Evolutionary conservation across 2,888 invertebrate genomes (phyloP).

Genomic region (Drosophila atripex): DNA sequence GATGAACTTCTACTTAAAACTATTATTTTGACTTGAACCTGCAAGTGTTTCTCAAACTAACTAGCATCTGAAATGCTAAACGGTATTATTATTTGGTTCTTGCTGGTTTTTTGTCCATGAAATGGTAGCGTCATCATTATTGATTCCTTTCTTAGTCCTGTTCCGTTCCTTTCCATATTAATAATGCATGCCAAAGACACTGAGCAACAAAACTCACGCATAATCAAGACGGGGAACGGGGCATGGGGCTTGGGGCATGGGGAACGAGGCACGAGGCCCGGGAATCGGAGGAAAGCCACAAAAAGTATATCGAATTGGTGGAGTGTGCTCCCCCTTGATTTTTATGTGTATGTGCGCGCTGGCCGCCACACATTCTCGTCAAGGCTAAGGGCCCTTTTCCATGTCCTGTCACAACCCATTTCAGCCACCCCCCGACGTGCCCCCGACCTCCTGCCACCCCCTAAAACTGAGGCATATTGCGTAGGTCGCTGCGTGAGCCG

Average conservation of each 20-base stretch:
- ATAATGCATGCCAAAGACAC: conserved; percentile 60
- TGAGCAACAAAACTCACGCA: conserved; percentile 63
- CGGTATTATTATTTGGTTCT: neutral
- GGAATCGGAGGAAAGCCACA: neutral
- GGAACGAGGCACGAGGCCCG: neutral
- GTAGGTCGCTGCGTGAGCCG: conserved; percentile 66
- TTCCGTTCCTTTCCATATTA: conserved; percentile 59
- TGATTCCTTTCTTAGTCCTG: conserved; percentile 33
- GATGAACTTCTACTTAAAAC: no score
- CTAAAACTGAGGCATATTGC: conserved; percentile 75
- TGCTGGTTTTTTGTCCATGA: conserved; percentile 3
- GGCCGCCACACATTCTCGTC: conserved; percentile 48
- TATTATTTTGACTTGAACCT: no score
- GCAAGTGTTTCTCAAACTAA: no score
- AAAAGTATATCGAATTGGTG: conserved; percentile 45
- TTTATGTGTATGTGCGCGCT: conserved; percentile 20
- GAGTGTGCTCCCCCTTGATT: conserved; percentile 32
- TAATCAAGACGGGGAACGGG: conserved; percentile 41
- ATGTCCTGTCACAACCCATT: conserved; percentile 26
- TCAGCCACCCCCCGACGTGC: conserved; percentile 12
- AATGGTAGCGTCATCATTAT: conserved; percentile 42
- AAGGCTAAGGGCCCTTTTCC: conserved; percentile 31
- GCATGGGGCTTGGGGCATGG: no score
- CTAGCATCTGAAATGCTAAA: no score
- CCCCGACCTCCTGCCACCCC: conserved; percentile 13